Percentiles rank a stretch among this genome's conserved stretches.
Conservation (phyloP, 2,113 vertebrate species). For the Coreoperca whiteheadi region DNA sequence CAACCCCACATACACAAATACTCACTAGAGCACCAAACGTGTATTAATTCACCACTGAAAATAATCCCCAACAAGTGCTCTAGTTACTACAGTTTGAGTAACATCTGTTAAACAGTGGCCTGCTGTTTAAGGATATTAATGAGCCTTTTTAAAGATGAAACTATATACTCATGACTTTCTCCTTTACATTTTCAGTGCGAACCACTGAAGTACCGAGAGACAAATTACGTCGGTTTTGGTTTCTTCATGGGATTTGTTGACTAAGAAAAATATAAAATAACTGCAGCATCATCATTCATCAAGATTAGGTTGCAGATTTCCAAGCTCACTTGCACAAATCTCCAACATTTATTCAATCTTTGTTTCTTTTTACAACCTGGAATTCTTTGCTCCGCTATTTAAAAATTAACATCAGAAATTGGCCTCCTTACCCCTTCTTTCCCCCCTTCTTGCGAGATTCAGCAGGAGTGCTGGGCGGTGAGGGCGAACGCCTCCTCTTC, state of each 20-base stretch:
- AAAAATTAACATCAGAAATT: neutral
- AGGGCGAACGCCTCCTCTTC: slow-evolving; percentile 96
- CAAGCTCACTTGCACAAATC: neutral
- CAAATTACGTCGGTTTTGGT: neutral
- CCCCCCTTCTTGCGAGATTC: slow-evolving; percentile 96
- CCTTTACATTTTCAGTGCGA: neutral
- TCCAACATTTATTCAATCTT: neutral
- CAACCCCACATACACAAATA: neutral
- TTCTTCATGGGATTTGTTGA: neutral
- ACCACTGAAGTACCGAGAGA: neutral
- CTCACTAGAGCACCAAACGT: neutral
- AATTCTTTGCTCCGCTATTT: neutral
- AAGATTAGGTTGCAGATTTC: neutral
- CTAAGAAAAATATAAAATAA: neutral
- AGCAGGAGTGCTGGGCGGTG: slow-evolving; percentile 90
- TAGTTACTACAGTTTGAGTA: neutral
- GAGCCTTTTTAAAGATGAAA: neutral
- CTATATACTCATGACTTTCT: neutral
- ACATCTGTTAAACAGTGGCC: neutral
- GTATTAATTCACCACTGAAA: neutral
- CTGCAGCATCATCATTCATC: neutral
- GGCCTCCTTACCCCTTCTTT: slow-evolving; percentile 92
- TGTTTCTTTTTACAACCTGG: neutral
- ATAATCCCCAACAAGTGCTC: too few relatives aligned
- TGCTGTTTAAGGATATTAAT: neutral